phyloP scores from a whole-genome alignment of 2,888 invertebrate genomes.

The Drosophila prolongata region DNA sequence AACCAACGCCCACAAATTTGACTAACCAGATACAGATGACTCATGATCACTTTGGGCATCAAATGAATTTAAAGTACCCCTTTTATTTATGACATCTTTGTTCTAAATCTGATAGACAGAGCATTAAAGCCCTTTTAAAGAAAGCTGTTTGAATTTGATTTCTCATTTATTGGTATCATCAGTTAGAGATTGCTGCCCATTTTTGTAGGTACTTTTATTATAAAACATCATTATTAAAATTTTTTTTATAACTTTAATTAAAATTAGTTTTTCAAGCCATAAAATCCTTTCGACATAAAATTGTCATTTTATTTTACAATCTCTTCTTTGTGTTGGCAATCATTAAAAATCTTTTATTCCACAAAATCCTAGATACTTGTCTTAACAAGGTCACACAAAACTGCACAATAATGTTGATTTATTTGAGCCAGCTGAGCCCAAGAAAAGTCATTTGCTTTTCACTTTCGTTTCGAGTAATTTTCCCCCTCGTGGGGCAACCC shows the following conservation, averaged over 20 bases:
- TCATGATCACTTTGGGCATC: slow-evolving; percentile 9
- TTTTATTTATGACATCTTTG: slow-evolving; percentile 5
- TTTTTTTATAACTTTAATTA: too few species aligned
- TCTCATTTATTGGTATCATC: too few species aligned
- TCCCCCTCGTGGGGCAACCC: slow-evolving; percentile 3
- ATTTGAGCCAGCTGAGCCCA: slow-evolving; percentile 1
- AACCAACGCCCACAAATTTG: slow-evolving; percentile 24
- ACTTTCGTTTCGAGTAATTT: slow-evolving; percentile 28
- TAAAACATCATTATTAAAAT: too few species aligned
- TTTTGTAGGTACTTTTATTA: too few species aligned
- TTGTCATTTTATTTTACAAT: not conserved
- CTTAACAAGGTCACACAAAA: slow-evolving; percentile 5
- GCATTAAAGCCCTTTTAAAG: not conserved
- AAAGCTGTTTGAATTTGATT: not conserved
- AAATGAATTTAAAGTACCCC: not conserved
- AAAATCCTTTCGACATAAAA: not conserved
- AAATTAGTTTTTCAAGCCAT: not conserved
- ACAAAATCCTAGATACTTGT: not conserved
- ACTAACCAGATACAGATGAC: not conserved
- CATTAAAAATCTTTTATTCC: not conserved
- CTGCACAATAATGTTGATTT: slow-evolving; percentile 1
- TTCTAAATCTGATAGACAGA: slow-evolving; percentile 2
- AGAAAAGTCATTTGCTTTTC: slow-evolving; percentile 18
- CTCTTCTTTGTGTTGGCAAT: not conserved
- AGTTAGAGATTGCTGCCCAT: too few species aligned